Conservation (phyloP, 1,140 invertebrate species). For the Maniola jurtina region DNA sequence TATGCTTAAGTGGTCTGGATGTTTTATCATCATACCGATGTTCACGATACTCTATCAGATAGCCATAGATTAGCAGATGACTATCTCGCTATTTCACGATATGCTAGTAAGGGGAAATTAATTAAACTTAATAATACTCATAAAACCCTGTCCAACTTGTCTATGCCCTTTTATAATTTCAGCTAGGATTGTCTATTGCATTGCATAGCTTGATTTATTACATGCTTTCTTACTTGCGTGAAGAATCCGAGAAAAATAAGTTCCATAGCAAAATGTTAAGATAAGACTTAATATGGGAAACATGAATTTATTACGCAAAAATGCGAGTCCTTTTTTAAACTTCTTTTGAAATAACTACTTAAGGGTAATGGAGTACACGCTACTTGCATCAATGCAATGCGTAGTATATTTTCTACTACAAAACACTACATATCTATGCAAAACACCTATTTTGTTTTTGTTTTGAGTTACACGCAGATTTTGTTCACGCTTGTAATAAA, state of each 20-base stretch:
- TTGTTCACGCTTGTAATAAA: too few relatives aligned
- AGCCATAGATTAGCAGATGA: slow-evolving; percentile 21
- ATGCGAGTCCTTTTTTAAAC: not conserved
- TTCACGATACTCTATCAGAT: slow-evolving; percentile 21
- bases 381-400: too few relatives aligned
- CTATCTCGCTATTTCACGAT: slow-evolving; percentile 25
- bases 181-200: slow-evolving; percentile 7
- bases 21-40: slow-evolving; percentile 11
- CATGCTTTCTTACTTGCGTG: slow-evolving; percentile 1
- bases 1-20: not conserved
- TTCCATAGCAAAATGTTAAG: not conserved
- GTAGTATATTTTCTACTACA: too few relatives aligned
- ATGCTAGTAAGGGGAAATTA: slow-evolving; percentile 24
- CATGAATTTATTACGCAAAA: not conserved
- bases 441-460: too few relatives aligned
- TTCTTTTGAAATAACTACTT: too few relatives aligned
- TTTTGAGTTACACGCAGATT: too few relatives aligned
- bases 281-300: slow-evolving; percentile 1
- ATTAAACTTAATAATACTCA: slow-evolving; percentile 14
- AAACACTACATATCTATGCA: too few relatives aligned
- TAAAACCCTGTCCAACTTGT: slow-evolving; percentile 14
- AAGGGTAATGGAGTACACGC: too few relatives aligned
- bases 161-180: slow-evolving; percentile 18
- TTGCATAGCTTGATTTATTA: slow-evolving; percentile 5
- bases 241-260: not conserved